These are phyloP conservation scores for Bombyx huttoni DNA, from an alignment of 2,888 invertebrate genomes.

Conservation along the genomic window DNA sequence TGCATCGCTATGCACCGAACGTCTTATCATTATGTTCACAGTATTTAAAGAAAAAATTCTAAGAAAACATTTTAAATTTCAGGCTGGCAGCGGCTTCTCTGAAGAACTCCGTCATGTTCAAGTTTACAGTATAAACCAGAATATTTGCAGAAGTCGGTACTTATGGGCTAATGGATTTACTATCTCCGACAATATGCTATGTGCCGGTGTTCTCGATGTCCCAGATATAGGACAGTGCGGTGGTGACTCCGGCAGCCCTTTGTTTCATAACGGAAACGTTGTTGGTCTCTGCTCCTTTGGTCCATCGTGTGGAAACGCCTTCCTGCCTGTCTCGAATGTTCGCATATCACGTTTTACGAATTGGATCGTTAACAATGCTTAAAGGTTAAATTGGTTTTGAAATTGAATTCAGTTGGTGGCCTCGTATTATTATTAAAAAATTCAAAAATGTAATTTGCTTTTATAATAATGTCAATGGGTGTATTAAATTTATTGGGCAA, in stretches of 20 bases:
- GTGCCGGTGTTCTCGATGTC: conserved; percentile 17
- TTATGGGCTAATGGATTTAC: conserved; percentile 1
- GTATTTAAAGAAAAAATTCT: too few relatives aligned
- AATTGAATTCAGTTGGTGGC: too few relatives aligned
- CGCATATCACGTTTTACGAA: conserved; percentile 23
- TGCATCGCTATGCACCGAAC: too few relatives aligned
- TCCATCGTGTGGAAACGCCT: neutral
- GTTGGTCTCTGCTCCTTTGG: conserved; percentile 26
- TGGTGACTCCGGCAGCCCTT: too few relatives aligned
- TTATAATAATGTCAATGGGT: too few relatives aligned
- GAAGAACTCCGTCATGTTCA: conserved; percentile 24
- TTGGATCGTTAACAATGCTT: conserved; percentile 26
- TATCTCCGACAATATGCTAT: conserved; percentile 10
- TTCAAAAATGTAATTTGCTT: too few relatives aligned
- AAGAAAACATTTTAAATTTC: neutral
- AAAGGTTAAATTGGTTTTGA: conserved; percentile 5
- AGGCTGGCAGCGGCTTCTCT: conserved; percentile 4
- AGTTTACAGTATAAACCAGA: conserved; percentile 21
- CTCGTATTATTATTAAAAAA: too few relatives aligned
- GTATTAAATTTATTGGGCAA: too few relatives aligned
- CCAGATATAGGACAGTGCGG: conserved; percentile 34
- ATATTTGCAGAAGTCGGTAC: conserved; percentile 15
- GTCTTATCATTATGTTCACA: too few relatives aligned
- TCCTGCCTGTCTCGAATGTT: conserved; percentile 27
- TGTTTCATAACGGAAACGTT: conserved; percentile 26